phyloP scores from a whole-genome alignment of 1,140 invertebrate genomes.

The Drosophila truncata region DNA sequence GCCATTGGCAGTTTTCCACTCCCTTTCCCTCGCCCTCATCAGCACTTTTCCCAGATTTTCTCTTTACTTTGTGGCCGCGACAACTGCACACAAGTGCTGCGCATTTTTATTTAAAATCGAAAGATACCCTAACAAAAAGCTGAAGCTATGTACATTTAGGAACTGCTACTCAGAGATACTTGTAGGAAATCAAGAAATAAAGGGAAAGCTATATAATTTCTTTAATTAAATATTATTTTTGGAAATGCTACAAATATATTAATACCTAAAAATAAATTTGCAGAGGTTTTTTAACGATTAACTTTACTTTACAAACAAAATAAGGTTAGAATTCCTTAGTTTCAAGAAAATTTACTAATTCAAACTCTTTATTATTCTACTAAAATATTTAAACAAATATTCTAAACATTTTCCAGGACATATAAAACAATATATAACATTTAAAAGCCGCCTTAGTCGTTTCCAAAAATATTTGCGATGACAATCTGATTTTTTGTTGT shows the following conservation, averaged over 20 bases:
- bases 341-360: neutral
- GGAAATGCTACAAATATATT: neutral
- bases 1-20: constrained; percentile 68
- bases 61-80: constrained; percentile 62
- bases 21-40: neutral
- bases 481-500: constrained; percentile 28
- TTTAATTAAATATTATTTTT: too few species aligned
- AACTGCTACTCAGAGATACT: neutral
- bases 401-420: neutral
- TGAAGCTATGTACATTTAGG: neutral
- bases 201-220: neutral
- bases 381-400: neutral
- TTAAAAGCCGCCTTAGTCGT: neutral
- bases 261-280: neutral
- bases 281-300: too few species aligned
- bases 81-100: constrained; percentile 74
- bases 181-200: neutral
- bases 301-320: neutral
- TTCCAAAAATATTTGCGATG: constrained; percentile 8
- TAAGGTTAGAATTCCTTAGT: too few species aligned
- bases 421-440: neutral
- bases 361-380: neutral
- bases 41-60: constrained; percentile 19
- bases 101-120: constrained; percentile 52
- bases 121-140: constrained; percentile 33